Base-by-base conservation (phyloP, 1,140 invertebrate genomes). In the Megalopta genalis region DNA sequence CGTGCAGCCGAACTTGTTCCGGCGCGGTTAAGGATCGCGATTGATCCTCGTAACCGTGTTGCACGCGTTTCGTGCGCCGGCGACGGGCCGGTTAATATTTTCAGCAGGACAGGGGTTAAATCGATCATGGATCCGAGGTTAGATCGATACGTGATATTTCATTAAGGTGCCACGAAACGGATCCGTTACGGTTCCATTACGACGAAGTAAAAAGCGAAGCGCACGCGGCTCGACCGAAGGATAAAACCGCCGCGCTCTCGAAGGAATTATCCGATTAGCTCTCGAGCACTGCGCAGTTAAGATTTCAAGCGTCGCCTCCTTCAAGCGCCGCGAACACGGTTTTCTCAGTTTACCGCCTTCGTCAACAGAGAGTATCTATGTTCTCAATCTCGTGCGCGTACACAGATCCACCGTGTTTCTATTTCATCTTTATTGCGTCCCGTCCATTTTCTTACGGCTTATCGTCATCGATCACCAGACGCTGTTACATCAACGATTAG, bases 251-350 rank as follows among this genome's bases (percentile, higher is more conserved):
- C 32, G 25, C 10, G 25, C 10, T 71, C 14, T 62, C 12, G 14
- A 52, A 62, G 39, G n/a, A 74, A 74, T 64, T 37, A 64, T 9
- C 18, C 7, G 46, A 74, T 74, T 74, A 64, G 18, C 32, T 65
- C 32, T 65, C 21, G n/a, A 64, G 14, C 42, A 12, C n/a, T 25
- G 18, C 27, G 25, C n/a, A 23, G 14, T 64, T 21, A 54, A n/a
- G 27, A 74, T 54, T 52, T 52, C 25, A 12, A 57, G 8, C 49
- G 10, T 25, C 12, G 23, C 37, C 16, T 57, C 57, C 16, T 57
- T 23, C 23, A 27, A 71, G n/a, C 39, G 57, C 14, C 21, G 12
- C 37, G 8, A 59, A 42, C n/a, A 70, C 54, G 9, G 39, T 62
- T 42, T 71, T 62, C 57, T 21, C 69, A 21, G 69, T 71, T 71